Percentiles rank a stretch among this genome's conserved stretches.
phyloP scores from a whole-genome alignment of 2,797 vertebrate genomes.

The Lutra lutra region DNA sequence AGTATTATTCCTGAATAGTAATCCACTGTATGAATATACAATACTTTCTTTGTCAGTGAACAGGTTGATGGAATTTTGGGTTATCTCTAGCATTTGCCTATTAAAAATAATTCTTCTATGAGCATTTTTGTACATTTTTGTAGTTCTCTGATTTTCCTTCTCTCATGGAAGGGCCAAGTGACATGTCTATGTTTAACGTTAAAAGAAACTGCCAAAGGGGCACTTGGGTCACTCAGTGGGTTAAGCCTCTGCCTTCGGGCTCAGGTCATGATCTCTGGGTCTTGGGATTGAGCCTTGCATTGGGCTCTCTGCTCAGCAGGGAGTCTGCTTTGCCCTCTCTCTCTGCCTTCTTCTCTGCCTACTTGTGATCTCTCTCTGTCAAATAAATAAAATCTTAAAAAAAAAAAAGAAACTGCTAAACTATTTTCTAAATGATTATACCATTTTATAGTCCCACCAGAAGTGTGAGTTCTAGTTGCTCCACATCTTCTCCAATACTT shows the following conservation, averaged over 20 bases:
- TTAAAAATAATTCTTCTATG: conserved; percentile 41
- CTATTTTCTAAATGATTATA: conserved; percentile 10
- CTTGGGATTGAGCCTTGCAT: no score
- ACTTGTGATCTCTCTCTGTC: no score
- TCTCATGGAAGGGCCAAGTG: background rate
- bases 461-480: background rate
- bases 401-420: background rate
- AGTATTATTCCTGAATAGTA: background rate
- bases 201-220: background rate
- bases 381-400: no score
- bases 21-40: background rate
- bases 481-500: background rate
- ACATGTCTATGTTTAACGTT: background rate
- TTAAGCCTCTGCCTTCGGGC: no score
- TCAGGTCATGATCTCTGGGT: no score
- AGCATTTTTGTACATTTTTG: background rate
- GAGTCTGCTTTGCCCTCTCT: no score
- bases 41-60: background rate
- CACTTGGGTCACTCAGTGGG: no score
- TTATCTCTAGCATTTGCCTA: background rate
- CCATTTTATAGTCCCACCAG: background rate
- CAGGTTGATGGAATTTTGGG: conserved; percentile 24
- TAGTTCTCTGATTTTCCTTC: background rate
- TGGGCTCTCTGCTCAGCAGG: no score
- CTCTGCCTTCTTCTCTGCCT: no score